Evolutionary conservation across 2,888 invertebrate species (phyloP), one percentile per base, ranked within the genome.

Genomic region (Orthosia gothica): DNA sequence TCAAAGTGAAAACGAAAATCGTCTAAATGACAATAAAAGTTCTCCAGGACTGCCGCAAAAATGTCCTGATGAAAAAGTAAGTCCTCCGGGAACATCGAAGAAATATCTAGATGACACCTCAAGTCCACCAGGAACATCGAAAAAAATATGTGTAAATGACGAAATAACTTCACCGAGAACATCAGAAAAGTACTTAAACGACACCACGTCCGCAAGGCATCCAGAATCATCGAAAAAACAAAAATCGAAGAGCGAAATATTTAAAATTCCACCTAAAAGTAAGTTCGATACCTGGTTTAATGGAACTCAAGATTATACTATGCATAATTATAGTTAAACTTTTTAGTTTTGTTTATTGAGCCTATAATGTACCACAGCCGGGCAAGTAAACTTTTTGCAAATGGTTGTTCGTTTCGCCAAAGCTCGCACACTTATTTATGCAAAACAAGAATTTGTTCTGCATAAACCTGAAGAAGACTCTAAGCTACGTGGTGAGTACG

Each of bases 211-310:
- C 16, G 50, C 20, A 23, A 50, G 45, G 2, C 70, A 23, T 23
- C 23, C 45, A 55, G 20, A 15, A 23, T n/a, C 16, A 61, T 62
- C n/a, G n/a, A 76, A 40, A 23, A 67, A 16, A 40, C 2, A 18
- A 52, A 74, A 73, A 70, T 71, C 76, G 16, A 78, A 64, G 4
- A 85, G 76, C 23, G 82, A 82, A 67, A 77, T 82, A 52, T 82
- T 78, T 61, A 74, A 66, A 62, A 65, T 55, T 50, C 52, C 75
- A 55, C 52, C 63, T 54, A 76, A 47, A 71, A 63, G 85, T 85
- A 77, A 65, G 81, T 74, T 18, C n/a, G 2, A 7, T 18, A 23
- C 0, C 11, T n/a, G 45, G 7, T 32, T 18, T n/a, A 45, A 20
- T 72, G 7, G 50, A 9, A 5, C 18, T 20, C 18, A 16, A 16